A percentile compares a stretch with the other conserved stretches of the same genome.
Conservation (phyloP, 2,797 vertebrate species). For the Dipus sagitta region DNA sequence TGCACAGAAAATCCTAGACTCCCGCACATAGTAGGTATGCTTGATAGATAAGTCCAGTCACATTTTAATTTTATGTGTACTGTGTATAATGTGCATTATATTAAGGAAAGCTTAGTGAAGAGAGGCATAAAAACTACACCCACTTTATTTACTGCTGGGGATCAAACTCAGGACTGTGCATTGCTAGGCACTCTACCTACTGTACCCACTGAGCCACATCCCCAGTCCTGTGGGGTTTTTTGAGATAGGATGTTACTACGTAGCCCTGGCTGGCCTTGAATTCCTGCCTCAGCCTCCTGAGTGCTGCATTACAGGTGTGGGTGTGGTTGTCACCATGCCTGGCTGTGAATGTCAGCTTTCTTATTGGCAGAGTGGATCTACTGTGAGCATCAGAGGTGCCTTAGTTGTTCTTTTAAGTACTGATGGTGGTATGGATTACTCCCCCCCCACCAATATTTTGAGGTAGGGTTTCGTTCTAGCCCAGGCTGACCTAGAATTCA, state of each 20-base stretch:
- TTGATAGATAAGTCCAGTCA: neutral
- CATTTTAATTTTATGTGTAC: neutral
- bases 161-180: no score
- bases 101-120: neutral
- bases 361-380: neutral
- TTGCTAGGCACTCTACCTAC: no score
- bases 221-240: no score
- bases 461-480: no score
- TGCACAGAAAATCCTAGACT: neutral
- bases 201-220: no score
- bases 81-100: neutral
- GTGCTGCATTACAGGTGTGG: neutral
- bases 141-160: no score
- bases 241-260: no score
- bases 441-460: no score
- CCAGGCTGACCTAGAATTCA: no score
- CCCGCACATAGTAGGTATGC: neutral
- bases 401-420: neutral
- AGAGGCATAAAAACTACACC: neutral
- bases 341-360: constrained; percentile 38
- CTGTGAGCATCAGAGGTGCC: neutral
- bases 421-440: neutral
- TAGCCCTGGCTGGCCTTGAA: no score
- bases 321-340: neutral
- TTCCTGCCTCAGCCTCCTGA: neutral